Percentiles rank a stretch among this genome's conserved stretches.
Evolutionary conservation across 2,797 vertebrate species (phyloP).

Genomic region (Fistularia commersonii): DNA sequence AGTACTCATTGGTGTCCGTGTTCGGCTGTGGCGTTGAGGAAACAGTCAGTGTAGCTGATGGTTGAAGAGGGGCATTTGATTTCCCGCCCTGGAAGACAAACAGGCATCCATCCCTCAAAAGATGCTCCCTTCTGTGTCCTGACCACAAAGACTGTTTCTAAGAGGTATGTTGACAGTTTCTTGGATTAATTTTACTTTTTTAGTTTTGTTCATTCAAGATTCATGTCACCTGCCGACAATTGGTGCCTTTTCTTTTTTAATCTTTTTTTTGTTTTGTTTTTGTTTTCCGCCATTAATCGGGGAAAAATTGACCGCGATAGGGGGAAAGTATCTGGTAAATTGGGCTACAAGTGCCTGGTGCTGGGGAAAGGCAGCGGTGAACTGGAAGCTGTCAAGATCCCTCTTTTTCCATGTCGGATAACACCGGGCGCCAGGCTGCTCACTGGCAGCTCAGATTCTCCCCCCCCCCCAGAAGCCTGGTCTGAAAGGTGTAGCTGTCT

Average conservation of each 20-base stretch:
- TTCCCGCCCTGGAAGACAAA: slow-evolving; percentile 41
- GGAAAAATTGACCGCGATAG: slow-evolving; percentile 4
- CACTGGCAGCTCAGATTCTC: slow-evolving; percentile 5
- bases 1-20: slow-evolving; percentile 11
- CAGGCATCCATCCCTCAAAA: slow-evolving; percentile 17
- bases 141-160: slow-evolving; percentile 7
- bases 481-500: fast-evolving
- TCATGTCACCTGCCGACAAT: slow-evolving; percentile 11
- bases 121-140: slow-evolving; percentile 45
- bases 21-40: slow-evolving; percentile 29
- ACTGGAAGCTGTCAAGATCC: slow-evolving; percentile 12
- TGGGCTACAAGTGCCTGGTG: slow-evolving; percentile 1
- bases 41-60: slow-evolving; percentile 40
- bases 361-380: slow-evolving; percentile 3
- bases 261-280: slow-evolving; percentile 18
- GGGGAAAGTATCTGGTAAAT: background rate
- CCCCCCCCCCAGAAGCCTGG: slow-evolving; percentile 1
- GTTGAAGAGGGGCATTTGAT: slow-evolving; percentile 18
- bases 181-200: background rate
- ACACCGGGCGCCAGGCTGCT: background rate
- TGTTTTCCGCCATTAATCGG: background rate
- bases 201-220: background rate
- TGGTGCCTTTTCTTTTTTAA: slow-evolving; percentile 23
- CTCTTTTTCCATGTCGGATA: slow-evolving; percentile 7
- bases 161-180: slow-evolving; percentile 13